phyloP scores from a whole-genome alignment of 2,888 invertebrate species.

The Cyaniris semiargus region DNA sequence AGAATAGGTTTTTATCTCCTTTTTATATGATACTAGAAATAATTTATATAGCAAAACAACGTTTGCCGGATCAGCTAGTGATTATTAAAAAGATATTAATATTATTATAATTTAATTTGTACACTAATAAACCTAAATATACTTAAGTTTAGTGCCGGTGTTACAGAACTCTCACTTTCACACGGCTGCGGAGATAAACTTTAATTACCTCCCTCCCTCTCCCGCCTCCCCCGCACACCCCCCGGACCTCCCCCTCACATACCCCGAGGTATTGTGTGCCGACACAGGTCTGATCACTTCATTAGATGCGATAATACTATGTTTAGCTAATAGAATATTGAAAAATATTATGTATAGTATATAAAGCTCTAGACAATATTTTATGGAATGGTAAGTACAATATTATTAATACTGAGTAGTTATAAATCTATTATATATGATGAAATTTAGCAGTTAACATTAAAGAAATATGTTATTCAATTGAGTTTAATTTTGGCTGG shows the following conservation, averaged over 20 bases:
- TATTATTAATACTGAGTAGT: too few species aligned
- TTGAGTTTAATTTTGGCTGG: too few species aligned
- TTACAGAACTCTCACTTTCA: not conserved
- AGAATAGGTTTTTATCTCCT: too few species aligned
- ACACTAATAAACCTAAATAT: not conserved
- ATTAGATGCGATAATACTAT: not conserved
- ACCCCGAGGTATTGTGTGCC: not conserved
- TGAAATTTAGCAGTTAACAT: too few species aligned
- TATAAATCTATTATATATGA: too few species aligned
- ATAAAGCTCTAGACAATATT: not conserved
- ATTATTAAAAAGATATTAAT: too few species aligned
- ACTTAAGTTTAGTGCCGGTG: not conserved
- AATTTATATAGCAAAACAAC: too few species aligned
- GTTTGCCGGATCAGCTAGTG: too few species aligned
- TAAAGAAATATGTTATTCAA: not conserved
- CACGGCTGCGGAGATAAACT: conserved; percentile 9
- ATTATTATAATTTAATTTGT: not conserved
- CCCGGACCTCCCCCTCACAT: not conserved
- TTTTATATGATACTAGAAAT: too few species aligned
- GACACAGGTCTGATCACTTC: conserved; percentile 16
- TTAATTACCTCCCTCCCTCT: not conserved
- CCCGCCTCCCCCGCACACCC: not conserved
- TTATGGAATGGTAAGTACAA: too few species aligned
- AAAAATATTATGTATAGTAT: not conserved
- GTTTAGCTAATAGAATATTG: not conserved